Conservation (phyloP, 1,140 invertebrate species). For the Cotesia chilonis region DNA sequence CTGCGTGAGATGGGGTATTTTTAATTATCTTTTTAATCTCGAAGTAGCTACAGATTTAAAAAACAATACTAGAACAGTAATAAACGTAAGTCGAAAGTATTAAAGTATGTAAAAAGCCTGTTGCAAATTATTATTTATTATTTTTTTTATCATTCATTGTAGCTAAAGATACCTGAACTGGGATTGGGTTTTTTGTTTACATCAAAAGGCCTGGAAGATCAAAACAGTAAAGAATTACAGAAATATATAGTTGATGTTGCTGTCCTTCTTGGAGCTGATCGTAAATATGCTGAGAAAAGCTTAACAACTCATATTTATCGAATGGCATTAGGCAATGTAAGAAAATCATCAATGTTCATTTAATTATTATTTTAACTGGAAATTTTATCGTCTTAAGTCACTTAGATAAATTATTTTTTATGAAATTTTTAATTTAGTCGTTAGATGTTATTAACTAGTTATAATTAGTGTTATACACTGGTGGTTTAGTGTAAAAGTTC, state of each 20-base stretch:
- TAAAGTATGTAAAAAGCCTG: too few relatives aligned
- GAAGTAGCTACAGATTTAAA: constrained; percentile 90
- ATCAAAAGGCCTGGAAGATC: constrained; percentile 83
- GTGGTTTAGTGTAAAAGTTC: too few relatives aligned
- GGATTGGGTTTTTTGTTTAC: constrained; percentile 90
- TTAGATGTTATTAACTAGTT: too few relatives aligned
- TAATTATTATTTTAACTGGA: too few relatives aligned
- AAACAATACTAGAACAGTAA: constrained; percentile 84
- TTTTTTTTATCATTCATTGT: constrained; percentile 37
- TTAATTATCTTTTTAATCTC: constrained; percentile 93
- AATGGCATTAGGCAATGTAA: constrained; percentile 92
- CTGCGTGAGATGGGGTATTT: constrained; percentile 83
- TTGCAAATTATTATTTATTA: too few relatives aligned
- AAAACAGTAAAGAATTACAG: constrained; percentile 80
- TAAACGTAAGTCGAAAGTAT: constrained; percentile 77
- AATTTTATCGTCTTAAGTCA: too few relatives aligned
- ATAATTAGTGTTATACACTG: too few relatives aligned
- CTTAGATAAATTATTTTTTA: too few relatives aligned
- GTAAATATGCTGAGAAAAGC: constrained; percentile 71
- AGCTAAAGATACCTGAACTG: constrained; percentile 92
- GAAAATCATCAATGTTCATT: too few relatives aligned
- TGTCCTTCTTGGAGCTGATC: constrained; percentile 84
- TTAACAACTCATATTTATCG: constrained; percentile 87
- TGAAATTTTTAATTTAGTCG: too few relatives aligned
- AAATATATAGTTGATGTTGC: constrained; percentile 89